phyloP scores from a whole-genome alignment of 2,888 invertebrate genomes.

The Gibbula magus region DNA sequence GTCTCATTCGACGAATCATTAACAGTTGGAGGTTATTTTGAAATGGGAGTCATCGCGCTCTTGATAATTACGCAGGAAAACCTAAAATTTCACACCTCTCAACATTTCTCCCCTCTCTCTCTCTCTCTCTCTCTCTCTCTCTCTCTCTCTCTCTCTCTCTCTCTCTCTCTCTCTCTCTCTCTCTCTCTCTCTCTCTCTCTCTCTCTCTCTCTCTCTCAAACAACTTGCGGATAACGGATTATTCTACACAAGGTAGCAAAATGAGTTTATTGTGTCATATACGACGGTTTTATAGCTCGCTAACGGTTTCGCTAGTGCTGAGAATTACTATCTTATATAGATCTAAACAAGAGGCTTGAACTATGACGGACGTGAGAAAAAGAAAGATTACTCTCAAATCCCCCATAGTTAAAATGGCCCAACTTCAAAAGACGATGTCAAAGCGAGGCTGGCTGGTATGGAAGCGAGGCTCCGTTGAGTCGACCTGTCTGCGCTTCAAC shows the following conservation, averaged over 20 bases:
- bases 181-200: slow-evolving; percentile 29
- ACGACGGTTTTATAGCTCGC: too few relatives aligned
- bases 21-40: too few relatives aligned
- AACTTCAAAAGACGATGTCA: slow-evolving; percentile 5
- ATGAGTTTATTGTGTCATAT: too few relatives aligned
- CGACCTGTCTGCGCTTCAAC: background rate
- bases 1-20: too few relatives aligned
- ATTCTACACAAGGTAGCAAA: too few relatives aligned
- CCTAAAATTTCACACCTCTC: too few relatives aligned
- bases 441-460: background rate
- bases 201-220: background rate
- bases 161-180: slow-evolving; percentile 29
- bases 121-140: slow-evolving; percentile 28
- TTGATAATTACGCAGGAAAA: too few relatives aligned
- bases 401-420: background rate
- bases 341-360: slow-evolving; percentile 4
- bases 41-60: too few relatives aligned
- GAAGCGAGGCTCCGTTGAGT: background rate
- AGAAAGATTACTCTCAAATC: background rate
- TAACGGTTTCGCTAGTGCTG: background rate
- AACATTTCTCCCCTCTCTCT: too few relatives aligned
- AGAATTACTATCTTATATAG: background rate
- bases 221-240: too few relatives aligned
- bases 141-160: slow-evolving; percentile 26
- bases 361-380: background rate